phyloP scores from a whole-genome alignment of 30 jellyfish, hydroid and myxozoan species.

The Phacellophora camtschatica region DNA sequence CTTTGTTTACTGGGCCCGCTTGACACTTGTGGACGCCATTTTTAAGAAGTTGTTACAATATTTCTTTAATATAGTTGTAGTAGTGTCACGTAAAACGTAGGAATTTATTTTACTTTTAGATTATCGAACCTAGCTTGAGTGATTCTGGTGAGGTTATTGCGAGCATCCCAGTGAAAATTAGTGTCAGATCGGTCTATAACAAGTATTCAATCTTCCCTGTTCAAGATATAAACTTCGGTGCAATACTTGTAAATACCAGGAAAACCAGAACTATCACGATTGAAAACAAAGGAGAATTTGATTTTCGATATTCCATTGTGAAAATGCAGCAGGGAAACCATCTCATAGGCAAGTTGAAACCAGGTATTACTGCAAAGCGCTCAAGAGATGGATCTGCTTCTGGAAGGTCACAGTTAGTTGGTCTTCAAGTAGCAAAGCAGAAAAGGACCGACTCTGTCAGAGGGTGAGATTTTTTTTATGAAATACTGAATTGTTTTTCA shows the following conservation, averaged over 20 bases:
- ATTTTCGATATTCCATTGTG: slow-evolving; percentile 72
- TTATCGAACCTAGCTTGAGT: slow-evolving; percentile 85
- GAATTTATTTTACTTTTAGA: slow-evolving; percentile 34
- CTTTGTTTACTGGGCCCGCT: no score
- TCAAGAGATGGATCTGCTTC: slow-evolving; percentile 91
- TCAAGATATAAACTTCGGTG: slow-evolving; percentile 89
- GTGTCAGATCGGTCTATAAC: slow-evolving; percentile 93
- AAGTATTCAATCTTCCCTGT: slow-evolving; percentile 90
- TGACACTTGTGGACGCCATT: no score
- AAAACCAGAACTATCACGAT: slow-evolving; percentile 83
- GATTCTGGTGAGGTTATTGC: slow-evolving; percentile 97
- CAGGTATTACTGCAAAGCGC: slow-evolving; percentile 9
- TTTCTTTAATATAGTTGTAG: no score
- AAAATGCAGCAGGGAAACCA: slow-evolving; percentile 43
- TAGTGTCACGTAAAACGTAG: no score
- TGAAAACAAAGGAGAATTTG: slow-evolving; percentile 95
- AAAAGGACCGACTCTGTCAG: slow-evolving; percentile 85
- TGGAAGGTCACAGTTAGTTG: slow-evolving; percentile 66
- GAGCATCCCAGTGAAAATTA: slow-evolving; percentile 88
- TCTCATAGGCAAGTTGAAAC: slow-evolving; percentile 22
- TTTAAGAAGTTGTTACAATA: no score
- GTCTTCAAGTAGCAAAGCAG: slow-evolving; percentile 46
- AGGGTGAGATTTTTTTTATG: slow-evolving; percentile 70
- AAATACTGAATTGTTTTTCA: no score
- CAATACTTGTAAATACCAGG: slow-evolving; percentile 85